phyloP scores from a whole-genome alignment of 2,113 vertebrate species.

The Gavia stellata region DNA sequence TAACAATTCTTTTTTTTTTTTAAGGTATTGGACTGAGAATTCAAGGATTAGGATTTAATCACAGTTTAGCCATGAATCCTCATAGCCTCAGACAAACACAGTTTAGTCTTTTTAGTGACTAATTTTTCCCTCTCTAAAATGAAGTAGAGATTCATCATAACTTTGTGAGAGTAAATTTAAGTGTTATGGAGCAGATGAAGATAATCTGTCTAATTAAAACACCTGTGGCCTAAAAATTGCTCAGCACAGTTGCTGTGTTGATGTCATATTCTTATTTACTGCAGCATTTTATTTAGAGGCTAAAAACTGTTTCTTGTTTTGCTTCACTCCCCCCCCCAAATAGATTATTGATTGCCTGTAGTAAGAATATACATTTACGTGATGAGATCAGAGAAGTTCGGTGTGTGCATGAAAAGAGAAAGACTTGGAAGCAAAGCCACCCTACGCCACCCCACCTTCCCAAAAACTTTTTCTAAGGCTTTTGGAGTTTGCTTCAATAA shows the following conservation, averaged over 20 bases:
- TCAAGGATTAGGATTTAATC: background rate
- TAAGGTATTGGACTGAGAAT: background rate
- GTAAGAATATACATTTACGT: background rate
- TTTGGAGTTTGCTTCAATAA: background rate
- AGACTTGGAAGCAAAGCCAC: background rate
- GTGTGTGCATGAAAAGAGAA: background rate
- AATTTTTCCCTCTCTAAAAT: background rate
- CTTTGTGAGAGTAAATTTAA: background rate
- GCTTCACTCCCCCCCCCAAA: background rate
- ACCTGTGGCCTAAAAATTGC: background rate
- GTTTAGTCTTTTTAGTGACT: background rate
- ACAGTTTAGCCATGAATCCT: background rate
- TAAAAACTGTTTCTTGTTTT: background rate
- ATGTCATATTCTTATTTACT: background rate
- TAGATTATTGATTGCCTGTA: background rate
- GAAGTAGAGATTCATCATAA: background rate
- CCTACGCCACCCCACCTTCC: background rate
- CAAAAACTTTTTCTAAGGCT: background rate
- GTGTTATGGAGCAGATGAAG: background rate
- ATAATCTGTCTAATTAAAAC: background rate
- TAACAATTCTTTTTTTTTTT: background rate
- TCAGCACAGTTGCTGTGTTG: background rate
- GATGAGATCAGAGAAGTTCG: background rate
- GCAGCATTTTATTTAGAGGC: background rate
- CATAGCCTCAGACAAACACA: background rate